Evolutionary conservation across 2,113 vertebrate species (phyloP), one percentile per base, ranked within the genome.

Genomic region (Thomomys bottae): DNA sequence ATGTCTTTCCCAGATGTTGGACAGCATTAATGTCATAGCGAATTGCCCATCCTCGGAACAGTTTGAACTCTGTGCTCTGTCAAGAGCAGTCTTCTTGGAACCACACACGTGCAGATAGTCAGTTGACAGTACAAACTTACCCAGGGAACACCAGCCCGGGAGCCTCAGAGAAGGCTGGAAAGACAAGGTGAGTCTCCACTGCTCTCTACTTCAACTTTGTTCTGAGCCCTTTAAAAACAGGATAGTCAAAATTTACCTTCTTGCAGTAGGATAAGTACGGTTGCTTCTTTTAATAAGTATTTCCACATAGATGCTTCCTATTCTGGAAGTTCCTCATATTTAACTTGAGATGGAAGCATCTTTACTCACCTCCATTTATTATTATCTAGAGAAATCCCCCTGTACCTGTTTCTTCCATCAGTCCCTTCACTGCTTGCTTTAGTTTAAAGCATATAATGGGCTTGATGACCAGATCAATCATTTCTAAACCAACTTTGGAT

Each of bases 191-290:
- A 11, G 8, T 24, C 1, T 84, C 34, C 26, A 11, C 4, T 34
- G 8, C 2, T 42, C 6, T 78, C 26, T 14, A 32, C 0, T 6
- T 49, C 23, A 67, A 30, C n/a, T 84, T 63, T 45, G 45, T 23
- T 54, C 24, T 11, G 0, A 14, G 20, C 15, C 32, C 30, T 64
- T 70, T 32, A 32, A 30, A 15, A 2, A 10, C 8, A 12, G 10
- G 12, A 15, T 42, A 71, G 38, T 42, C 66, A 32, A 64, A 28
- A 32, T 10, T 34, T n/a, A 5, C 42, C 34, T 61, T 67, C 30
- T 32, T 15, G 0, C 2, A 14, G 5, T 1, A 32, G 5, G 21
- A 15, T 28, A 24, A 34, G 5, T 5, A 0, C 0, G n/a, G 0
- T 18, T 87, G 14, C 3, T 59, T 83, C 11, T 72, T 26, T 38